Evolutionary conservation across 1,140 invertebrate species (phyloP).

Genomic region (Plodia interpunctella): DNA sequence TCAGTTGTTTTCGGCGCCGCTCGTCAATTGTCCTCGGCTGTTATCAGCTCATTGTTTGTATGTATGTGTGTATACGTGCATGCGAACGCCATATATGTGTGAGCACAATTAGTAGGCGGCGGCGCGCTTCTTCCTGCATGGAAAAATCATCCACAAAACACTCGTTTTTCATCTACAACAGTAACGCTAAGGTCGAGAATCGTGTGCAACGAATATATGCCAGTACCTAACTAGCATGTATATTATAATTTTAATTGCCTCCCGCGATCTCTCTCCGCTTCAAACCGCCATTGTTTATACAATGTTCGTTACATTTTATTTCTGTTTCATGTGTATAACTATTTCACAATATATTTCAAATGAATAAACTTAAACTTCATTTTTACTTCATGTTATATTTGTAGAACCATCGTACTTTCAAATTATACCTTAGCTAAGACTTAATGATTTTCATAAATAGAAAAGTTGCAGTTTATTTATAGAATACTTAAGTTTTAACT

Average conservation of each 20-base stretch:
- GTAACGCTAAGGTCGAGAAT: background rate
- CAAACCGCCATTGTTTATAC: slow-evolving; percentile 21
- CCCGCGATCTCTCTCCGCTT: slow-evolving; percentile 11
- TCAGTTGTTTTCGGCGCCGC: background rate
- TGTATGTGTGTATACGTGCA: slow-evolving; percentile 13
- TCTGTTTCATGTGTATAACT: background rate
- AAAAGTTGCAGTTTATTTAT: no score
- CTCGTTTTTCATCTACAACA: background rate
- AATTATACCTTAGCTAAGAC: no score
- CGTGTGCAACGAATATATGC: background rate
- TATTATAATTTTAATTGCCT: slow-evolving; percentile 23
- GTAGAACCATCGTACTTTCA: background rate
- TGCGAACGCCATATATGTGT: background rate
- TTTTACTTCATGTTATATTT: slow-evolving; percentile 9
- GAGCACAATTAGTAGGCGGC: slow-evolving; percentile 7
- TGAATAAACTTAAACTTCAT: no score
- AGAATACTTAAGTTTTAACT: no score
- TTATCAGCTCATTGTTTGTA: slow-evolving; percentile 20
- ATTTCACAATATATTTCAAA: no score
- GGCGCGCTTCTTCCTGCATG: slow-evolving; percentile 2
- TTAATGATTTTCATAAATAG: no score
- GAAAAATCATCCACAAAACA: background rate
- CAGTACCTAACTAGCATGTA: slow-evolving; percentile 13
- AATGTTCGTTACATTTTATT: slow-evolving; percentile 7
- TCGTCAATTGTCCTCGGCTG: slow-evolving; percentile 10